phyloP scores from a whole-genome alignment of 64 coral and sea anemone genomes.

The Stylophora pistillata region DNA sequence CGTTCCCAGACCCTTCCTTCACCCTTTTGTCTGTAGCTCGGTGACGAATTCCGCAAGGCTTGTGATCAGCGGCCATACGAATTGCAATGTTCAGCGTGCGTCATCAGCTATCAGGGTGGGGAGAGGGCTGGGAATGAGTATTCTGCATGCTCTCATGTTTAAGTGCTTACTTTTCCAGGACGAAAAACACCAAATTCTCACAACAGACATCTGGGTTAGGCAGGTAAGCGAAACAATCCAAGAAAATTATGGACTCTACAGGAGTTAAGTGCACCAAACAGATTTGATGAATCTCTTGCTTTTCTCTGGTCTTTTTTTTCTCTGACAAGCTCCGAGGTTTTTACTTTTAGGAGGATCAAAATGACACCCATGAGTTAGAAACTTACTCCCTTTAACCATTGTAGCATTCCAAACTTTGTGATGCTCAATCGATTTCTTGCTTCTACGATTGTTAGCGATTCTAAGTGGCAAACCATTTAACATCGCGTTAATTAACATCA shows the following conservation, averaged over 20 bases:
- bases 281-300: too few species aligned
- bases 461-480: too few species aligned
- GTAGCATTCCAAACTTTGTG: too few species aligned
- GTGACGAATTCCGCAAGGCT: background rate
- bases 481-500: too few species aligned
- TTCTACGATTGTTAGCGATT: too few species aligned
- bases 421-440: too few species aligned
- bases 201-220: conserved; percentile 54
- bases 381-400: too few species aligned
- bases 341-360: too few species aligned
- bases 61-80: background rate
- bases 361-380: too few species aligned
- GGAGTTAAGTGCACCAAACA: too few species aligned
- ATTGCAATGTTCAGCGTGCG: background rate
- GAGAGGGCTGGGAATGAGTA: conserved; percentile 5
- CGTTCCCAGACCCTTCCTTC: conserved; percentile 3
- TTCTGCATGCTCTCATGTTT: background rate
- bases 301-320: too few species aligned
- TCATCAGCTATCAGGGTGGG: background rate
- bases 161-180: conserved; percentile 57
- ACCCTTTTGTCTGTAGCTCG: background rate
- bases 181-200: conserved; percentile 62
- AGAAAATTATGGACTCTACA: background rate
- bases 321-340: too few species aligned
- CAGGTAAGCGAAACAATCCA: conserved; percentile 36